These are phyloP conservation scores for Excalfactoria chinensis DNA, from an alignment of 2,113 vertebrate genomes.

Conservation along the genomic window DNA sequence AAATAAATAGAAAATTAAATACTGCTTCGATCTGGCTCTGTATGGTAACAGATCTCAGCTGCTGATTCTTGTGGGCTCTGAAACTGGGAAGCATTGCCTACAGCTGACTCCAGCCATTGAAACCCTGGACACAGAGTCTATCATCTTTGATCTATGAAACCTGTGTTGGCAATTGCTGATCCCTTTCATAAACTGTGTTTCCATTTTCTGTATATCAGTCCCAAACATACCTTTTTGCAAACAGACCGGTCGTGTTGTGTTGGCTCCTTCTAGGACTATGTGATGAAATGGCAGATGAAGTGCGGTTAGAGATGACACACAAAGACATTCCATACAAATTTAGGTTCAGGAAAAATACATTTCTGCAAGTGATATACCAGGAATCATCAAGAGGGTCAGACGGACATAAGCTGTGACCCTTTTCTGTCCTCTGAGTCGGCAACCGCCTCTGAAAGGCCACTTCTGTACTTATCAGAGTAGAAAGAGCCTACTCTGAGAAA, in stretches of 20 bases:
- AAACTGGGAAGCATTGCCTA: background rate
- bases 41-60: background rate
- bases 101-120: background rate
- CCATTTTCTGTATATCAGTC: background rate
- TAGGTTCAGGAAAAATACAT: background rate
- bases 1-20: background rate
- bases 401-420: background rate
- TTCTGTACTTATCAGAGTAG: background rate
- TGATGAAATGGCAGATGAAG: background rate
- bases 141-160: background rate
- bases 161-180: background rate
- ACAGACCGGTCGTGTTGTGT: background rate
- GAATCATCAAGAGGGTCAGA: background rate
- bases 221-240: background rate
- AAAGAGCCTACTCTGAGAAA: no score
- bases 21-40: background rate
- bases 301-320: background rate
- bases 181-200: background rate
- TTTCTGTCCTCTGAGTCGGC: background rate
- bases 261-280: background rate
- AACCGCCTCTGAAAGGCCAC: conserved; percentile 2
- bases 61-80: background rate
- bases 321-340: conserved; percentile 6
- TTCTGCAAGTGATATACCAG: conserved; percentile 8
- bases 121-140: background rate